Conservation (phyloP, 2,797 vertebrate genomes). For the Tapera naevia region DNA sequence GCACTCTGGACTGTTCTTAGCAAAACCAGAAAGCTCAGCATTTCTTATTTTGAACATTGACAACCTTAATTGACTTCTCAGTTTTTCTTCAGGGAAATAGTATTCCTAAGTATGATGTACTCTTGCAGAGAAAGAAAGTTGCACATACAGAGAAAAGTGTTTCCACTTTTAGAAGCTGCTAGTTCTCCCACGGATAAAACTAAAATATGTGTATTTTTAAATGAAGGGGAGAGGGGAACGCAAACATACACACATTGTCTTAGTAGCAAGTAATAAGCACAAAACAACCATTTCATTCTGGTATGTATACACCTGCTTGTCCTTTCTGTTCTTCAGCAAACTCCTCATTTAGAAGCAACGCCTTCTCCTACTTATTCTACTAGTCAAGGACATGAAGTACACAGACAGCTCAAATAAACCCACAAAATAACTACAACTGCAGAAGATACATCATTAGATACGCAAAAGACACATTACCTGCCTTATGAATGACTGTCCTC, state of each 20-base stretch:
- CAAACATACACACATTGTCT: background rate
- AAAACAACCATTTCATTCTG: background rate
- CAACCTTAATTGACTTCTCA: background rate
- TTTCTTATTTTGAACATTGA: background rate
- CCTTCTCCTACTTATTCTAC: background rate
- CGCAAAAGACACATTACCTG: background rate
- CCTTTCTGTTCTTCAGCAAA: background rate
- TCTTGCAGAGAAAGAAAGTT: background rate
- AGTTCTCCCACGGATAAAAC: background rate
- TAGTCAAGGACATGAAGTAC: background rate
- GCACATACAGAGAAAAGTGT: background rate
- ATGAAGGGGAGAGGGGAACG: background rate
- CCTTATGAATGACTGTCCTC: background rate
- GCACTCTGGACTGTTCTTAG: background rate
- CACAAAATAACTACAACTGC: background rate
- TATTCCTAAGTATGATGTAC: background rate
- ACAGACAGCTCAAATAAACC: background rate
- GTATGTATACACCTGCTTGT: background rate
- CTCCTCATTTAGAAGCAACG: background rate
- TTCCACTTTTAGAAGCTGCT: background rate
- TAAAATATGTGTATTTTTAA: background rate
- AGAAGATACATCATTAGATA: background rate
- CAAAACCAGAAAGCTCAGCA: background rate
- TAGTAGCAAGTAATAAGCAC: background rate
- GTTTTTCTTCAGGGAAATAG: background rate